Evolutionary conservation across 1,140 invertebrate genomes (phyloP).

Genomic region (Anastrepha obliqua): DNA sequence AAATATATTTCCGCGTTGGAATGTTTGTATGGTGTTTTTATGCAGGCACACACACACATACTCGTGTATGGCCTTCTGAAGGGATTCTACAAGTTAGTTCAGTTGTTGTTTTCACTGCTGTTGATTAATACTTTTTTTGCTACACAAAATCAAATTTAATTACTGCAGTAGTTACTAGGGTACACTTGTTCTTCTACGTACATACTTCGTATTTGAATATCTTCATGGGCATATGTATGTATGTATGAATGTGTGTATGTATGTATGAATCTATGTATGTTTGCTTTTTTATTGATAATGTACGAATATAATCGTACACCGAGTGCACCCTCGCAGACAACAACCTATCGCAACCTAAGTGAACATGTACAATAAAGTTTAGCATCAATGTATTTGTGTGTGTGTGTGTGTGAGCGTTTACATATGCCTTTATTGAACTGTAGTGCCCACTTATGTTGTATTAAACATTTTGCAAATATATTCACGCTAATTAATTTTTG

Average conservation of each 20-base stretch:
- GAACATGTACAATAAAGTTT: background rate
- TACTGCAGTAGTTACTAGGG: conserved; percentile 21
- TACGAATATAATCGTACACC: too few relatives aligned
- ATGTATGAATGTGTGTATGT: background rate
- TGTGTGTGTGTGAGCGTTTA: too few relatives aligned
- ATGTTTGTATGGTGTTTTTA: background rate
- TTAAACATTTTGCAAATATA: conserved; percentile 53
- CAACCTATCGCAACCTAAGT: conserved; percentile 22
- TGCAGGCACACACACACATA: background rate
- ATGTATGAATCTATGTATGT: background rate
- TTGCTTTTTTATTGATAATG: background rate
- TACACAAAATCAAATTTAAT: conserved; percentile 50
- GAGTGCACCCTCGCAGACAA: background rate
- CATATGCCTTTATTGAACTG: background rate
- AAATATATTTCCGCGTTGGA: background rate
- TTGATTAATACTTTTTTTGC: conserved; percentile 43
- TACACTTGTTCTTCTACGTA: background rate
- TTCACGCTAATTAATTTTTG: conserved; percentile 52
- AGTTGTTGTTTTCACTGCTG: background rate
- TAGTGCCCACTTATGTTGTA: conserved; percentile 41
- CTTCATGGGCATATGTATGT: background rate
- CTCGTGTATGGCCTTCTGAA: too few relatives aligned
- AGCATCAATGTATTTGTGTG: background rate
- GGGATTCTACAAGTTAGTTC: background rate
- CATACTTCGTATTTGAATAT: background rate